A percentile compares a stretch with the other conserved stretches of the same genome.
These are phyloP conservation scores for Phalanger gymnotis DNA, from an alignment of 2,797 vertebrate genomes.

Conservation along the genomic window DNA sequence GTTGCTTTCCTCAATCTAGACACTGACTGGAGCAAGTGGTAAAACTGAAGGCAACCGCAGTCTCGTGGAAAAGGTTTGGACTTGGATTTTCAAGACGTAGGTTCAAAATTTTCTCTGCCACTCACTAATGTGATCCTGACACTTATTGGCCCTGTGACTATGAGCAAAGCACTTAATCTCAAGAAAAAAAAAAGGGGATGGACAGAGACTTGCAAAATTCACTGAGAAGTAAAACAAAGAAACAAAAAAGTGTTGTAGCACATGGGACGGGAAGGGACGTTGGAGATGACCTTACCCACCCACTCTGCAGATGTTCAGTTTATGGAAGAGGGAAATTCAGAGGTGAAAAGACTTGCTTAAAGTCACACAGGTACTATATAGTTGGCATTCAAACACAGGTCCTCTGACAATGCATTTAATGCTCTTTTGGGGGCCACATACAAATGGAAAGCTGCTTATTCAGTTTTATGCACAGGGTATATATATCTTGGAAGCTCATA, in stretches of 20 bases:
- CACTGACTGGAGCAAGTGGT: background rate
- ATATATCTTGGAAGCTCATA: background rate
- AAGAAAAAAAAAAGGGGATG: background rate
- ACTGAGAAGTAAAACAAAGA: background rate
- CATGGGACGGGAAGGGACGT: background rate
- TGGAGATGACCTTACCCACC: background rate
- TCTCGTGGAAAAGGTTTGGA: background rate
- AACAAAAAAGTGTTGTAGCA: background rate
- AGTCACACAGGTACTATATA: background rate
- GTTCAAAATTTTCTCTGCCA: background rate
- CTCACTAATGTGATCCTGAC: background rate
- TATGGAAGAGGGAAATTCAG: constrained; percentile 28
- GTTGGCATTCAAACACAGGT: background rate
- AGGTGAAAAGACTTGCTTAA: constrained; percentile 6
- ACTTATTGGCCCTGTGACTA: background rate
- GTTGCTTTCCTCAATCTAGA: background rate
- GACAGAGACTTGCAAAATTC: background rate
- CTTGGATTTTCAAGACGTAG: background rate
- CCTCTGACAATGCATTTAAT: constrained; percentile 31
- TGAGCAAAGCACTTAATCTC: background rate
- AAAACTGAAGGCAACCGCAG: background rate
- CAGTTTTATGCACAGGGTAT: background rate
- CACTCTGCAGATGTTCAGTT: background rate
- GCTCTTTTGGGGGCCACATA: background rate
- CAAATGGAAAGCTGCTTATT: background rate